Percentiles rank a stretch among this genome's conserved stretches.
Evolutionary conservation across 2,113 vertebrate genomes (phyloP).

Genomic region (Notiomystis cincta): DNA sequence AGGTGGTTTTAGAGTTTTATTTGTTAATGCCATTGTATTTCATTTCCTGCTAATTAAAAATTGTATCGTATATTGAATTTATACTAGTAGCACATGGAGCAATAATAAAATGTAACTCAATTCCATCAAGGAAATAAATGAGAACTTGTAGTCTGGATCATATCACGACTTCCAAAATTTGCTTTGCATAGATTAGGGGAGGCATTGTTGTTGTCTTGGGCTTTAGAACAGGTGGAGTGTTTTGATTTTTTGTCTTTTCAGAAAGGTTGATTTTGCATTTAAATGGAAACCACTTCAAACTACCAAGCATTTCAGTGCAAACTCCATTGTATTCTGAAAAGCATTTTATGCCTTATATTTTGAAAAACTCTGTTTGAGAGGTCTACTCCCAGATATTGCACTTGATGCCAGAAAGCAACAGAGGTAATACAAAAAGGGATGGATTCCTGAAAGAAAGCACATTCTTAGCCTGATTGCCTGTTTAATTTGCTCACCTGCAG

Average conservation of each 20-base stretch:
- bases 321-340: background rate
- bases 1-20: background rate
- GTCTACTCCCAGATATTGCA: background rate
- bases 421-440: background rate
- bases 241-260: background rate
- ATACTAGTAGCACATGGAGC: background rate
- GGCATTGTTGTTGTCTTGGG: background rate
- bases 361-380: background rate
- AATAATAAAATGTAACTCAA: conserved; percentile 5
- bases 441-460: background rate
- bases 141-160: background rate
- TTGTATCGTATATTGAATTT: background rate
- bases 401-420: background rate
- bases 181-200: background rate
- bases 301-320: background rate
- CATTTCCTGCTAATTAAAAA: conserved; percentile 26
- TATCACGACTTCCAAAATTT: background rate
- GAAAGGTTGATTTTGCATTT: background rate
- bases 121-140: conserved; percentile 22
- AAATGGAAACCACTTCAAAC: background rate
- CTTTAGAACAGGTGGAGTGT: background rate
- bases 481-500: background rate
- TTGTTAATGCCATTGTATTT: background rate
- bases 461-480: background rate
- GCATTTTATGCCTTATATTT: background rate